Base-by-base conservation (phyloP, 1,140 invertebrate species). In the Macrosteles quadrilineatus region DNA sequence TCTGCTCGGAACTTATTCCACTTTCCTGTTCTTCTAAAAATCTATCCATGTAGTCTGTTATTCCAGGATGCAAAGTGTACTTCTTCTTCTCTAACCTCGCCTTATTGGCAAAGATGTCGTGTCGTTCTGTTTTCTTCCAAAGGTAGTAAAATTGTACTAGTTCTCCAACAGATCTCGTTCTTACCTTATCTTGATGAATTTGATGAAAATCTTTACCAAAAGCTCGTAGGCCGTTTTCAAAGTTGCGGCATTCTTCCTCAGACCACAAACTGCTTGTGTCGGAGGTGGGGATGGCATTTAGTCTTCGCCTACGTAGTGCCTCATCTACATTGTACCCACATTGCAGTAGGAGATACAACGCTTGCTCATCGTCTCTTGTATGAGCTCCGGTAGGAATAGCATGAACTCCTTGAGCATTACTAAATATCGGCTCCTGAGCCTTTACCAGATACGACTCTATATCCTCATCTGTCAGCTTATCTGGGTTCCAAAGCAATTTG, bases 91-190 rank as follows among this genome's bases (percentile, higher is more conserved):
- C 92, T 68, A 94, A 81, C 70, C 92, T 81, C 17, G 88, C 89
- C 83, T 92, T 92, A 76, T 91, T 93, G 1, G 91, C 91, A 84
- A 94, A 95, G 70, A 86, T 75, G 83, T 98, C 97, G 81, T 98
- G 95, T 45, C 97, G 84, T 80, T 98, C 96, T 57, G 97, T 98
- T 83, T 98, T 99, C 81, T 99, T 99, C 97, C 97, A 99, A 31
- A 98, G 86, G 78, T 99, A 99, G 83, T 99, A 99, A 84, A 98
- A 98, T 78, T 98, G 95, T 40, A 98, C 95, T 55, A 99, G 82
- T 83, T 99, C 97, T 29, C 95, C 94, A 27, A 98, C 96, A n/a
- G 95, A 95, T 78, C 96, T 83, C 59, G 96, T 98, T 77, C 91
- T 86, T 79, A 96, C 95, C 85, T 96, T 97, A 80, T 96, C 91